A percentile compares a stretch with the other conserved stretches of the same genome.
phyloP scores from a whole-genome alignment of 1,140 invertebrate genomes.

The Pseudachorutes palmiensis region DNA sequence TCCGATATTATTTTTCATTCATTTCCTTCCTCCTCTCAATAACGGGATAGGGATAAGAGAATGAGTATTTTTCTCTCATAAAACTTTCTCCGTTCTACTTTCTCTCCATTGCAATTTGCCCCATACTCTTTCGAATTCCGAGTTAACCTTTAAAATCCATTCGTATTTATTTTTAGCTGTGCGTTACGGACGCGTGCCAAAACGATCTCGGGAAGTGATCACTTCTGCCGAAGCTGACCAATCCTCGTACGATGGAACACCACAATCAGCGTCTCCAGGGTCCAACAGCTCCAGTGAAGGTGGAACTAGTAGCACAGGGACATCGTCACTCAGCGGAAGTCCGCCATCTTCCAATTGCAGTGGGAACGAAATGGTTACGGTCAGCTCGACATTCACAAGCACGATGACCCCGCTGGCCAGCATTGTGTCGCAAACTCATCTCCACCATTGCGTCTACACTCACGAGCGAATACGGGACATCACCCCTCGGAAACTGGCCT shows the following conservation, averaged over 20 bases:
- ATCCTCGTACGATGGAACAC: constrained; percentile 37
- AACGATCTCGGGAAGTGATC: constrained; percentile 67
- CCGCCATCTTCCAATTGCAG: constrained; percentile 18
- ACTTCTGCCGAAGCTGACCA: constrained; percentile 47
- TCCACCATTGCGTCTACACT: constrained; percentile 78
- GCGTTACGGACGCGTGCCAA: constrained; percentile 88
- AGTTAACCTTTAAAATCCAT: too few relatives aligned
- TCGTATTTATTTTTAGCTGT: too few relatives aligned
- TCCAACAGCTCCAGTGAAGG: constrained; percentile 36
- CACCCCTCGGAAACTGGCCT: constrained; percentile 49
- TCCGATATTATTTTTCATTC: too few relatives aligned
- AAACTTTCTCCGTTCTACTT: too few relatives aligned
- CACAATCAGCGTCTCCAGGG: constrained; percentile 36
- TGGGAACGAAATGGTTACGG: constrained; percentile 22
- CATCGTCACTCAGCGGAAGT: constrained; percentile 14
- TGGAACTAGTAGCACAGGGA: constrained; percentile 16
- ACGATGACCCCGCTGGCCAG: constrained; percentile 26
- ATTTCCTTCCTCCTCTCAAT: too few relatives aligned
- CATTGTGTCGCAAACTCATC: constrained; percentile 80
- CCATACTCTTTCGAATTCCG: too few relatives aligned
- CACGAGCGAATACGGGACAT: constrained; percentile 69
- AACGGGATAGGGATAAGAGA: too few relatives aligned
- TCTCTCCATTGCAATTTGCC: too few relatives aligned
- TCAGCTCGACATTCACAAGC: constrained; percentile 32
- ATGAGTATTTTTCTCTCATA: too few relatives aligned